phyloP scores from a whole-genome alignment of 2,113 vertebrate genomes.

The Rhagologus leucostigma region DNA sequence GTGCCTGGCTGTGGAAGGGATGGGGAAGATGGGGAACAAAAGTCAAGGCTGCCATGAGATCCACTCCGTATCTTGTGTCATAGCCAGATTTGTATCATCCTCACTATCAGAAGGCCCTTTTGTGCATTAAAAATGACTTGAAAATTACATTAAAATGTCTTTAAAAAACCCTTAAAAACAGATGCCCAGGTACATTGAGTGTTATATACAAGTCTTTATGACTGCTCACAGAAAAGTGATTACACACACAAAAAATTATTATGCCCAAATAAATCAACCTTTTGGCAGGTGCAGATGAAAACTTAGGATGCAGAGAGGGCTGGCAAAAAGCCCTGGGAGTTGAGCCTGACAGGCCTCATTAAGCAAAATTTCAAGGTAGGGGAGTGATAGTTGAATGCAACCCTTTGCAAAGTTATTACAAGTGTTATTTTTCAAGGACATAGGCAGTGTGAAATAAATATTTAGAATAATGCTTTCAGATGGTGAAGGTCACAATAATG shows the following conservation, averaged over 20 bases:
- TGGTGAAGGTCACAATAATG: not conserved
- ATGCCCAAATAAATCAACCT: not conserved
- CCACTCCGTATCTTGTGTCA: not conserved
- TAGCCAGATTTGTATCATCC: not conserved
- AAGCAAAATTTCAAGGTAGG: not conserved
- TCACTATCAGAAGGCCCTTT: not conserved
- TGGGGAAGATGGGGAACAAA: not conserved
- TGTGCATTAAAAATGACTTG: not conserved
- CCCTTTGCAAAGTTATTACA: not conserved
- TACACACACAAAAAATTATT: not conserved
- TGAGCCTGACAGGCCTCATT: slow-evolving; percentile 4
- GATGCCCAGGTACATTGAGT: not conserved
- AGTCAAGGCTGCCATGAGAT: not conserved
- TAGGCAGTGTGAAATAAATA: not conserved
- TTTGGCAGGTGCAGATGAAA: not conserved
- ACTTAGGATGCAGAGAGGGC: not conserved
- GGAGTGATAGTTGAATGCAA: not conserved
- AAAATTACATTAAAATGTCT: not conserved
- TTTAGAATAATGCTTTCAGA: not conserved
- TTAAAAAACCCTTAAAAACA: not conserved
- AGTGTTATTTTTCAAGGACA: not conserved
- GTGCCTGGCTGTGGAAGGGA: not conserved
- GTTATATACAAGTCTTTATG: not conserved
- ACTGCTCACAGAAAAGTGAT: not conserved
- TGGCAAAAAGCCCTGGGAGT: not conserved